Percentiles rank a stretch among this genome's conserved stretches.
Evolutionary conservation across 2,797 vertebrate genomes (phyloP).

Genomic region (Pseudomugil gertrudae): DNA sequence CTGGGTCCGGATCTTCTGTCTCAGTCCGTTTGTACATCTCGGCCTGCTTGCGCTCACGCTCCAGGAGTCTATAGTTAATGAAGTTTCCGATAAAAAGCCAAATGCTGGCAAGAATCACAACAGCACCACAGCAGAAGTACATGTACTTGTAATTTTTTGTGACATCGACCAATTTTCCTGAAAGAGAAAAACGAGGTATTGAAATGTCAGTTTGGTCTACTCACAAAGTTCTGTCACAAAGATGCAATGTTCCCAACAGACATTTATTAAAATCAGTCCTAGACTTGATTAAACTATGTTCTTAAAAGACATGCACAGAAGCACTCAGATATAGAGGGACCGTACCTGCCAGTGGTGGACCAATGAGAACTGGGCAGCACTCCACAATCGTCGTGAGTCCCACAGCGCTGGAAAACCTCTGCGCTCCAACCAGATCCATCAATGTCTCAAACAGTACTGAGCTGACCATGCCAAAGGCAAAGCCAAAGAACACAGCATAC

Average conservation of each 20-base stretch:
- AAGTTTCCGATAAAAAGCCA: slow-evolving; percentile 95
- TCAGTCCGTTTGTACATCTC: slow-evolving; percentile 78
- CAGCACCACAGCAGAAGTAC: slow-evolving; percentile 90
- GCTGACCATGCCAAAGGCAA: slow-evolving; percentile 97
- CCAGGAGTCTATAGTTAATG: slow-evolving; percentile 93
- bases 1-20: slow-evolving; percentile 71
- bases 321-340: background rate
- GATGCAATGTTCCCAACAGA: no score
- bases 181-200: slow-evolving; percentile 65
- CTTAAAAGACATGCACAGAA: no score
- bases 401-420: slow-evolving; percentile 94
- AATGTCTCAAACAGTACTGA: slow-evolving; percentile 94
- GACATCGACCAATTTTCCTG: slow-evolving; percentile 93
- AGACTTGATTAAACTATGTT: background rate
- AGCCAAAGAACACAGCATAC: slow-evolving; percentile 94
- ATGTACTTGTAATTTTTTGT: slow-evolving; percentile 92
- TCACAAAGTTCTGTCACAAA: background rate
- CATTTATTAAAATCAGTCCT: background rate
- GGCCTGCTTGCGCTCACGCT: slow-evolving; percentile 84
- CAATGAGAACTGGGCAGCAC: slow-evolving; percentile 93
- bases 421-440: slow-evolving; percentile 93
- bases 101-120: slow-evolving; percentile 89
- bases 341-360: slow-evolving; percentile 93
- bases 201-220: background rate
- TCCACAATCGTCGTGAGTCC: slow-evolving; percentile 95